Percentiles rank a stretch among this genome's conserved stretches.
phyloP scores from a whole-genome alignment of 1,140 invertebrate species.

The Nebria ingens region DNA sequence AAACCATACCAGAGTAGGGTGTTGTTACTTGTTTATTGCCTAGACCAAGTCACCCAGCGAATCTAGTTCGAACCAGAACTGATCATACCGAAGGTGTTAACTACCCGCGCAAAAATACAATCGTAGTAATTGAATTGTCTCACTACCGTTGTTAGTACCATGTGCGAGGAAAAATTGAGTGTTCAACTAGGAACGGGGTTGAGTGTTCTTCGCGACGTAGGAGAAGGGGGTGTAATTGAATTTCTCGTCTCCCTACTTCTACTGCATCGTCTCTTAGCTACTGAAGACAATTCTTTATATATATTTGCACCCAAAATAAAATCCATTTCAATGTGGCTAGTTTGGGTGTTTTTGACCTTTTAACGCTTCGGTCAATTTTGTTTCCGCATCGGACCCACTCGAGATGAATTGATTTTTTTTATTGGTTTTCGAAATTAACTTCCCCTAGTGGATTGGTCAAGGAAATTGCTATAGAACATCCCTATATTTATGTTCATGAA shows the following conservation, averaged over 20 bases:
- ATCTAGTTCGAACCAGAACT: too few species aligned
- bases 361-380: conserved; percentile 2
- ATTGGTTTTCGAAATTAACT: conserved; percentile 3
- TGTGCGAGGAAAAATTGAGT: neutral
- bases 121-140: neutral
- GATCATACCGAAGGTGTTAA: too few species aligned
- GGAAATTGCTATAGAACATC: neutral
- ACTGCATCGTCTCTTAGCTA: too few species aligned
- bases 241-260: neutral
- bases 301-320: neutral
- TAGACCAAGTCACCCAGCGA: too few species aligned
- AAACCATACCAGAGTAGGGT: too few species aligned
- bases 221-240: too few species aligned
- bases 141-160: too few species aligned
- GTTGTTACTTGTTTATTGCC: too few species aligned
- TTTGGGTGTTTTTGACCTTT: neutral
- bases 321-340: neutral
- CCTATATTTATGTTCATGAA: too few species aligned
- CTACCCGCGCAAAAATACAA: neutral
- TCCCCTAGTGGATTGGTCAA: neutral
- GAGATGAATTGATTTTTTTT: conserved; percentile 6
- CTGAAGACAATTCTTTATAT: too few species aligned
- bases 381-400: neutral
- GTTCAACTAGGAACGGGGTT: too few species aligned
- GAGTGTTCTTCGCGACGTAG: neutral